These are phyloP conservation scores for Accipiter virgatus DNA, from an alignment of 2,113 vertebrate species.

Conservation along the genomic window DNA sequence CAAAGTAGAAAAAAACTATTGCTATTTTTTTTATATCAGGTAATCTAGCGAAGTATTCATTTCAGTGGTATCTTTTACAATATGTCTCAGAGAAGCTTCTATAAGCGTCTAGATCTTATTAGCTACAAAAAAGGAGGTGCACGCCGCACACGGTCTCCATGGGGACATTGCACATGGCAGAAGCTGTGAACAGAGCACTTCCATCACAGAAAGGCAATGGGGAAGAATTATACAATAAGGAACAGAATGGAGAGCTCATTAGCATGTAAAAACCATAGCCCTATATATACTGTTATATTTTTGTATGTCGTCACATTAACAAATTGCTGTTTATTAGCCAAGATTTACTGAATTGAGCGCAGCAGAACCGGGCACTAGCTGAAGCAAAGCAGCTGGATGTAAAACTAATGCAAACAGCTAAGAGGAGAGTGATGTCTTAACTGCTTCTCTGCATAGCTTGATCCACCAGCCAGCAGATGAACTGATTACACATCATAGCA, in stretches of 20 bases:
- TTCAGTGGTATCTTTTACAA: constrained; percentile 59
- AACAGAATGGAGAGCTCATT: constrained; percentile 25
- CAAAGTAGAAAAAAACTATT: constrained; percentile 45
- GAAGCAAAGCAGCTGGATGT: constrained; percentile 50
- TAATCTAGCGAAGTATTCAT: constrained; percentile 64
- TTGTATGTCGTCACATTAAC: constrained; percentile 24
- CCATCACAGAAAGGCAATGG: constrained; percentile 35
- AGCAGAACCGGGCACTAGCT: constrained; percentile 27
- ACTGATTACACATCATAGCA: neutral
- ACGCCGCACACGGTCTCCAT: neutral
- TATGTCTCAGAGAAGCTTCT: constrained; percentile 56
- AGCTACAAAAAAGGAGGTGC: constrained; percentile 29
- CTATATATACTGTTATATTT: constrained; percentile 26
- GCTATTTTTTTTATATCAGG: neutral
- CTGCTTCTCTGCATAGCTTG: neutral
- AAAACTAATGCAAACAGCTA: constrained; percentile 42
- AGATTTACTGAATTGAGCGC: constrained; percentile 49
- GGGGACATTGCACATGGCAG: constrained; percentile 58
- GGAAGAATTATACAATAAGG: constrained; percentile 41
- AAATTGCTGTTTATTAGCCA: constrained; percentile 64
- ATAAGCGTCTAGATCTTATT: constrained; percentile 59
- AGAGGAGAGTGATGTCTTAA: constrained; percentile 17
- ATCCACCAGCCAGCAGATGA: constrained; percentile 24
- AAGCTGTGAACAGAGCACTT: constrained; percentile 47
- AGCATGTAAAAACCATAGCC: constrained; percentile 49